phyloP scores from a whole-genome alignment of 2,888 invertebrate species.

The Cataglyphis albicans region DNA sequence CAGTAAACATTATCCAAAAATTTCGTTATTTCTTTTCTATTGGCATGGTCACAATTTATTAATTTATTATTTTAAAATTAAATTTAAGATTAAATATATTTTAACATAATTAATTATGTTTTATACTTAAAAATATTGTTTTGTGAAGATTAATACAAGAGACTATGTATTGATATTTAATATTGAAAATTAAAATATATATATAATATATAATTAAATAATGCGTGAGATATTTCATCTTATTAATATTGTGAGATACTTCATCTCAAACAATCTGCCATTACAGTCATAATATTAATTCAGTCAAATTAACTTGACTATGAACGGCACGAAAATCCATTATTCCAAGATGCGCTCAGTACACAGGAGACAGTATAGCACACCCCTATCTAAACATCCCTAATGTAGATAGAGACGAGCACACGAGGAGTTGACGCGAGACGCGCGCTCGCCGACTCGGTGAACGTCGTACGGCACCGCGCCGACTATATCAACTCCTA shows the following conservation, averaged over 20 bases:
- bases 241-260: background rate
- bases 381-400: background rate
- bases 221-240: too few relatives aligned
- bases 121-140: too few relatives aligned
- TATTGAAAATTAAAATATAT: too few relatives aligned
- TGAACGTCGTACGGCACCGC: conserved; percentile 64
- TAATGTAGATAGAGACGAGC: background rate
- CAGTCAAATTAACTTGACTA: background rate
- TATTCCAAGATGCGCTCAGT: background rate
- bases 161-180: too few relatives aligned
- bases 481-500: conserved; percentile 70
- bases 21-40: background rate
- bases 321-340: background rate
- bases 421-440: conserved; percentile 1
- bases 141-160: too few relatives aligned
- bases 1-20: conserved; percentile 1
- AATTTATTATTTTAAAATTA: too few relatives aligned
- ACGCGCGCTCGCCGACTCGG: conserved; percentile 20
- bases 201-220: too few relatives aligned
- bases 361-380: background rate
- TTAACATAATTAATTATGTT: background rate
- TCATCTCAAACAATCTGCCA: background rate
- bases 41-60: background rate
- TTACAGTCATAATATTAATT: background rate
- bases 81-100: conserved; percentile 6